Conservation (phyloP, 2,113 vertebrate species). For the Anguilla rostrata region DNA sequence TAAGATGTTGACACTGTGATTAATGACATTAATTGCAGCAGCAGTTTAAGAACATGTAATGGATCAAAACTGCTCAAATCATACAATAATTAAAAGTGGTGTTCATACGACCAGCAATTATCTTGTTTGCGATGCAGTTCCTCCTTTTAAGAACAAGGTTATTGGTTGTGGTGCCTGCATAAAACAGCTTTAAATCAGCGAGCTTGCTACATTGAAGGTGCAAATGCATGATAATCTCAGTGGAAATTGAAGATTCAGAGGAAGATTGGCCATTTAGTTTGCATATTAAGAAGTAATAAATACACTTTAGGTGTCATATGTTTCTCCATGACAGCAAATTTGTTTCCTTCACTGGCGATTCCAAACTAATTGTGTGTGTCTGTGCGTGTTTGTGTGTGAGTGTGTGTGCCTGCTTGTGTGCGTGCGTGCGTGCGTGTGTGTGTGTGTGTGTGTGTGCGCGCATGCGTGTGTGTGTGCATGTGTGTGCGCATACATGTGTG, state of each 20-base stretch:
- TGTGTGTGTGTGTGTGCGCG: too few species aligned
- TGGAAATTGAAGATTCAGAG: not conserved
- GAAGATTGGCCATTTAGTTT: not conserved
- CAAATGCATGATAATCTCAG: not conserved
- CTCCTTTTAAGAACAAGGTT: conserved; percentile 2
- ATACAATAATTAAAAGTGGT: not conserved
- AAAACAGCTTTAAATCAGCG: conserved; percentile 9
- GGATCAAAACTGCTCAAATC: not conserved
- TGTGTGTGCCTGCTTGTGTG: too few species aligned
- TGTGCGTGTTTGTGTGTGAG: not conserved
- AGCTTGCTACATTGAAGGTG: not conserved
- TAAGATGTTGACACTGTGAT: not conserved
- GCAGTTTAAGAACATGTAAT: not conserved
- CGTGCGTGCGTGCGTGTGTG: too few species aligned
- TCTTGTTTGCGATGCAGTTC: not conserved
- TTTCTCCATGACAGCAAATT: not conserved
- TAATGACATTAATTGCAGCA: not conserved
- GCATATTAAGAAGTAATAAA: not conserved
- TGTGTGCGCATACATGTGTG: too few species aligned
- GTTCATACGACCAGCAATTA: not conserved
- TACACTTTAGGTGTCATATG: not conserved
- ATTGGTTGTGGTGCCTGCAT: not conserved
- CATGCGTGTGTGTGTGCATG: too few species aligned
- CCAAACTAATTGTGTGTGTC: not conserved
- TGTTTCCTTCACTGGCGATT: not conserved